Evolutionary conservation across 1,140 invertebrate species (phyloP).

Genomic region (Octopus sinensis): DNA sequence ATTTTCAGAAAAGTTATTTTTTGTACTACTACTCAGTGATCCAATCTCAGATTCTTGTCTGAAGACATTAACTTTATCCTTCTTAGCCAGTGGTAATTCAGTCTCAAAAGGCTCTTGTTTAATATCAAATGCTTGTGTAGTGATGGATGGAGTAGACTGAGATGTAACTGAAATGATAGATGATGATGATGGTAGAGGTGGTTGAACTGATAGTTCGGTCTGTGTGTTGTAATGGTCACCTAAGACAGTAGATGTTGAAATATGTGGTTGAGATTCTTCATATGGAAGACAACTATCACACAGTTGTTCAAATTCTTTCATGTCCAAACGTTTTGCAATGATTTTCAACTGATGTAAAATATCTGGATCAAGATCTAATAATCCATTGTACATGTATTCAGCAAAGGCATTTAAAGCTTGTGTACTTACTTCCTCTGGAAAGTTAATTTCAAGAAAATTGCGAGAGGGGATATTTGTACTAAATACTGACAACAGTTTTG

Average conservation of each 20-base stretch:
- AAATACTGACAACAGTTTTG: not conserved
- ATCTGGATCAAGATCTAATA: not conserved
- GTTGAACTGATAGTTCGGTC: not conserved
- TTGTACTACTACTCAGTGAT: not conserved
- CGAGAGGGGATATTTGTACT: not conserved
- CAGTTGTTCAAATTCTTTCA: slow-evolving; percentile 1
- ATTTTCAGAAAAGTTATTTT: not conserved
- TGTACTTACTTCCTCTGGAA: not conserved
- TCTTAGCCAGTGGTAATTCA: not conserved
- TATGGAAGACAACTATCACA: not conserved
- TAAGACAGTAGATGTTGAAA: no score
- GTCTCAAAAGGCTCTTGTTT: not conserved
- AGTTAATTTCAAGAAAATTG: not conserved
- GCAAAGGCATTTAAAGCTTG: slow-evolving; percentile 3
- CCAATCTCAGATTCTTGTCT: not conserved
- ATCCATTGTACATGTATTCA: slow-evolving; percentile 6
- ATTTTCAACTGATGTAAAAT: slow-evolving; percentile 7
- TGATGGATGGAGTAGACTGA: not conserved
- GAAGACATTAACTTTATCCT: not conserved
- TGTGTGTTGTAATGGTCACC: not conserved
- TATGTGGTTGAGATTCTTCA: not conserved
- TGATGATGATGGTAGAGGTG: not conserved
- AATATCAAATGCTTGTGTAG: not conserved
- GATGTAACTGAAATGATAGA: not conserved
- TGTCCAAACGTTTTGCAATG: not conserved